phyloP scores from a whole-genome alignment of 2,113 vertebrate genomes.

The Petaurus breviceps region DNA sequence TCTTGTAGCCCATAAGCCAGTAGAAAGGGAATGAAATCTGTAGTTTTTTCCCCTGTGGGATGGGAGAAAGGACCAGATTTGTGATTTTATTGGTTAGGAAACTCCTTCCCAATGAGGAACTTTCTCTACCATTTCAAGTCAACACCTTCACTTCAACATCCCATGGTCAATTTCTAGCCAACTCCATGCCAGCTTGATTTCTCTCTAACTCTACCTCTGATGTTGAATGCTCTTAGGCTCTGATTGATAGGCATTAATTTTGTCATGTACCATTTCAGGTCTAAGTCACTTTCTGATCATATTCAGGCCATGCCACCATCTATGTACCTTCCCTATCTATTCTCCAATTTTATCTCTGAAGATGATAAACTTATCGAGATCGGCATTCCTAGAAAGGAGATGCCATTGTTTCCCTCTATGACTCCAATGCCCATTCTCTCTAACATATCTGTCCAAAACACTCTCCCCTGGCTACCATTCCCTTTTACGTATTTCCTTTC shows the following conservation, averaged over 20 bases:
- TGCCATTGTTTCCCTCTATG: not conserved
- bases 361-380: not conserved
- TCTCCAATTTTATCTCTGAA: not conserved
- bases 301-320: not conserved
- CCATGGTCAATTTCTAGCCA: not conserved
- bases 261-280: not conserved
- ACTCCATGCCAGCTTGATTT: not conserved
- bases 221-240: not conserved
- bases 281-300: not conserved
- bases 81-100: not conserved
- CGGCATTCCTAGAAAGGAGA: not conserved
- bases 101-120: not conserved
- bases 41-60: not conserved
- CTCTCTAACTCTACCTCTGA: not conserved
- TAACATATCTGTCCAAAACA: not conserved
- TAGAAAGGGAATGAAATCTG: conserved; percentile 19
- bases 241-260: not conserved
- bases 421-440: not conserved
- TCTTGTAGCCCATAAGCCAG: not conserved
- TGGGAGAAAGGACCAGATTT: not conserved
- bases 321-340: not conserved
- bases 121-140: not conserved
- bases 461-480: not conserved
- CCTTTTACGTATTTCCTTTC: not conserved
- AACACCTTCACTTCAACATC: not conserved